Conservation (phyloP, 2,797 vertebrate species). For the Coregonus ussuriensis region DNA sequence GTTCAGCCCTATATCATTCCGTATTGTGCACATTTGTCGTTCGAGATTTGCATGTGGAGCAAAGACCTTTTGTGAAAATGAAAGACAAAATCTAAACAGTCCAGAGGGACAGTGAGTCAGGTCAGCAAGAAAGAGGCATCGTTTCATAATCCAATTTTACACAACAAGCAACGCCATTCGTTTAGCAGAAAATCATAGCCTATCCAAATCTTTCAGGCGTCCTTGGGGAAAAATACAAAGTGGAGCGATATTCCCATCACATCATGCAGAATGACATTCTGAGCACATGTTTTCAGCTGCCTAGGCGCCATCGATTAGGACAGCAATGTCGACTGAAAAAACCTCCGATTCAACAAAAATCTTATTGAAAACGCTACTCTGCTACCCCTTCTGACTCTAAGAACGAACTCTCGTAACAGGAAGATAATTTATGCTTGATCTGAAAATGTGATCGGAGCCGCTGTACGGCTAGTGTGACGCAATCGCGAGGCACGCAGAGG, state of each 20-base stretch:
- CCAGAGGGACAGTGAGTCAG: neutral
- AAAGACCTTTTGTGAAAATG: neutral
- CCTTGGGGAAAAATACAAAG: neutral
- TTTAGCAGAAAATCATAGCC: neutral
- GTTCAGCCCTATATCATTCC: neutral
- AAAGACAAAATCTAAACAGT: neutral
- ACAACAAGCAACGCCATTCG: constrained; percentile 3
- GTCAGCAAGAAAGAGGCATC: neutral
- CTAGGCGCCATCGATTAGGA: neutral
- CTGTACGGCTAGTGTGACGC: no score
- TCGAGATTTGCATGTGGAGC: neutral
- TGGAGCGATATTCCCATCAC: neutral
- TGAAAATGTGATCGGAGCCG: no score
- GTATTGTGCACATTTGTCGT: neutral
- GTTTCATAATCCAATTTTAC: constrained; percentile 13
- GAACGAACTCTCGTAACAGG: neutral
- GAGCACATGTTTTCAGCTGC: neutral
- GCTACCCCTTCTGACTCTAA: neutral
- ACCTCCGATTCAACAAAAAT: neutral
- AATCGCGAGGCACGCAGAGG: no score
- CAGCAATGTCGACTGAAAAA: constrained; percentile 11
- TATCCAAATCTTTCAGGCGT: neutral
- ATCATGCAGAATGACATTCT: neutral
- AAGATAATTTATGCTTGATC: neutral
- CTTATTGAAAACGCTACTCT: constrained; percentile 9